A percentile compares a stretch with the other conserved stretches of the same genome.
These are phyloP conservation scores for Pleuronectes platessa DNA, from an alignment of 2,113 vertebrate species.

Conservation along the genomic window DNA sequence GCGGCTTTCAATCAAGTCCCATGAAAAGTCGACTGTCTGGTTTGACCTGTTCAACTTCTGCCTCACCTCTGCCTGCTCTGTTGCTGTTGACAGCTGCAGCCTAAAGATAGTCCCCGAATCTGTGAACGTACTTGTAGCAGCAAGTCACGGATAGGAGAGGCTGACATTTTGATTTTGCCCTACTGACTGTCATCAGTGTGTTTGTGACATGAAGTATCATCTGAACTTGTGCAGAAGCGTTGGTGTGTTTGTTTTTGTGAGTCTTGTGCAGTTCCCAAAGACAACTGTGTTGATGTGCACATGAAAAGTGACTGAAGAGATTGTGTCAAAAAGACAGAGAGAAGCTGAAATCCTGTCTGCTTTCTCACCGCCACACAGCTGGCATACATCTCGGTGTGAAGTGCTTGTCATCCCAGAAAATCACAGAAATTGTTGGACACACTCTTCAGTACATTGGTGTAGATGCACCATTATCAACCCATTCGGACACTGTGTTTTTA, in stretches of 20 bases:
- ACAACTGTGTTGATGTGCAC: neutral
- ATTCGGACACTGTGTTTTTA: neutral
- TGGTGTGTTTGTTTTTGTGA: neutral
- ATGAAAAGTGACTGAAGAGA: neutral
- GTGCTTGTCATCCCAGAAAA: neutral
- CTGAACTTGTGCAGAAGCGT: neutral
- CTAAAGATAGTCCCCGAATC: constrained; percentile 4
- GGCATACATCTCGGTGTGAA: too few relatives aligned
- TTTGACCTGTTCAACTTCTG: constrained; percentile 49
- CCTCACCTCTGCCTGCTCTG: constrained; percentile 22
- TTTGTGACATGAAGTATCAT: neutral
- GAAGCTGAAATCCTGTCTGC: neutral
- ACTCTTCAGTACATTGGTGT: neutral
- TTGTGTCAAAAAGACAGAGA: too few relatives aligned
- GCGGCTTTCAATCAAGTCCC: constrained; percentile 1
- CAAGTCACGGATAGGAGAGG: neutral
- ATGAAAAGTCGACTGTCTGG: constrained; percentile 13
- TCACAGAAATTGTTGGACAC: neutral
- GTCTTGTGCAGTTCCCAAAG: neutral
- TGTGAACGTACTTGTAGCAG: neutral
- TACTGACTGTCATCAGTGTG: neutral
- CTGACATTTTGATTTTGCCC: neutral
- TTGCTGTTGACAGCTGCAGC: neutral
- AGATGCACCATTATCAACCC: neutral
- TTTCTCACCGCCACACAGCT: neutral